Evolutionary conservation across 2,113 vertebrate genomes (phyloP).

Genomic region (Corydoras maculifer): DNA sequence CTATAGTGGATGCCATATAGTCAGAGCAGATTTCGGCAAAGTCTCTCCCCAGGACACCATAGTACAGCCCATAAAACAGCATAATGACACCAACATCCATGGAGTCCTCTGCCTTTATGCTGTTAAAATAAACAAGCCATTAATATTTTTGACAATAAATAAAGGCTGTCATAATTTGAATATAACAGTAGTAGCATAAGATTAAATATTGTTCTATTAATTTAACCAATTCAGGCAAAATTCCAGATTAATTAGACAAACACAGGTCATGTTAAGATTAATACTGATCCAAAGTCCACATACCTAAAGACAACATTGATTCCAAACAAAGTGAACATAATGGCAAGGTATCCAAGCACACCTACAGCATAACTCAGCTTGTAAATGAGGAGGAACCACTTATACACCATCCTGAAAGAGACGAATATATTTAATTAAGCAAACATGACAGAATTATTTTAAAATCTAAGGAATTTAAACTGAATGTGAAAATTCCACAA

Average conservation of each 20-base stretch:
- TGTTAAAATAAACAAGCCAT: conserved; percentile 28
- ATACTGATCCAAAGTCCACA: background rate
- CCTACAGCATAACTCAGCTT: conserved; percentile 65
- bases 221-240: no score
- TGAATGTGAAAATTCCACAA: no score
- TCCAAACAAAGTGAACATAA: conserved; percentile 70
- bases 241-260: background rate
- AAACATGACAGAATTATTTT: no score
- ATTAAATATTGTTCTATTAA: no score
- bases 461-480: no score
- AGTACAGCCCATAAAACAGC: conserved; percentile 67
- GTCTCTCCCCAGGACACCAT: conserved; percentile 59
- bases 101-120: conserved; percentile 62
- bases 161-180: no score
- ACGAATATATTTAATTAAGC: background rate
- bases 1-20: conserved; percentile 63
- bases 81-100: conserved; percentile 63
- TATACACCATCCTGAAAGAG: conserved; percentile 66
- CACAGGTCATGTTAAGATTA: background rate
- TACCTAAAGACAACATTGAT: conserved; percentile 71
- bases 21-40: conserved; percentile 70
- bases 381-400: conserved; percentile 71
- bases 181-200: no score
- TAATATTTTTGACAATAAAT: background rate
- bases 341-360: conserved; percentile 63